Conservation (phyloP, 2,797 vertebrate species). For the Squalus acanthias region DNA sequence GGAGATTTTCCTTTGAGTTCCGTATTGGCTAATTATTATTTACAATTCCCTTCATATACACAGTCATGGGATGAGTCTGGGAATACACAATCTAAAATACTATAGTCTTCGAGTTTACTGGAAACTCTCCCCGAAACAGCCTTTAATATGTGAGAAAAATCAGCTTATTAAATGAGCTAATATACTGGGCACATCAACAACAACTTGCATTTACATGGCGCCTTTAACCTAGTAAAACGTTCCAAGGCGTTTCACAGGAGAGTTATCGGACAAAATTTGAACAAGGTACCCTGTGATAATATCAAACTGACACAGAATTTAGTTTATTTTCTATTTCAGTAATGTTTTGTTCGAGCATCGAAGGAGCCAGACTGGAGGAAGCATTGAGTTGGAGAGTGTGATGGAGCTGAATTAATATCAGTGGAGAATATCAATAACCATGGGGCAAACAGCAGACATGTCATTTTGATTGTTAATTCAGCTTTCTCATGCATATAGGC, state of each 20-base stretch:
- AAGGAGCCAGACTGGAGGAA: neutral
- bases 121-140: neutral
- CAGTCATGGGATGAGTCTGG: neutral
- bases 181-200: neutral
- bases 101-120: neutral
- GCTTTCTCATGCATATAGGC: neutral
- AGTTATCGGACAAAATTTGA: neutral
- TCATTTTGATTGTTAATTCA: neutral
- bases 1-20: neutral
- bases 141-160: neutral
- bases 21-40: neutral
- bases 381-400: neutral
- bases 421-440: neutral
- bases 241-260: neutral
- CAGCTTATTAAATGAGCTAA: neutral
- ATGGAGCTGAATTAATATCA: neutral
- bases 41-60: neutral
- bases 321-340: neutral
- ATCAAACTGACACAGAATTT: neutral
- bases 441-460: neutral
- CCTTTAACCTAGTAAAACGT: neutral
- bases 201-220: neutral
- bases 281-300: neutral
- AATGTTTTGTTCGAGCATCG: neutral
- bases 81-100: neutral